Percentiles rank a stretch among this genome's conserved stretches.
Evolutionary conservation across 2,797 vertebrate species (phyloP).

Genomic region (Yasuhikotakia modesta): DNA sequence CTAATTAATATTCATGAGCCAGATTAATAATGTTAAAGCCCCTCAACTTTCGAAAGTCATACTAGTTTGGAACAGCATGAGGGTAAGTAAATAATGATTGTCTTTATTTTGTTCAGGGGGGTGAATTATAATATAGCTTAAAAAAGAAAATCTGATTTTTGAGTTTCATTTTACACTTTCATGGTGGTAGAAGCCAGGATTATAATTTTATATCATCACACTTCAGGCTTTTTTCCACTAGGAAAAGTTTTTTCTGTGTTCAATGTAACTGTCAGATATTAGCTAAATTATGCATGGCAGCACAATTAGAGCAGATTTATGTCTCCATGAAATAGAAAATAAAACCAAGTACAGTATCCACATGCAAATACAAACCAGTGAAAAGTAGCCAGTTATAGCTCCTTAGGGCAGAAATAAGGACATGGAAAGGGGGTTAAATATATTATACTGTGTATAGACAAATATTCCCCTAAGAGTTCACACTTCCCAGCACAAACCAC

Average conservation of each 20-base stretch:
- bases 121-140: background rate
- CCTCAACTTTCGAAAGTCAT: too few relatives aligned
- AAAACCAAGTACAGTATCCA: conserved; percentile 6
- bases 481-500: background rate
- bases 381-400: conserved; percentile 22
- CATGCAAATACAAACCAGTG: conserved; percentile 16
- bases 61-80: too few relatives aligned
- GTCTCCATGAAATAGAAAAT: conserved; percentile 11
- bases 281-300: conserved; percentile 34
- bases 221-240: conserved; percentile 4
- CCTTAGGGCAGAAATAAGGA: background rate
- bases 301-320: conserved; percentile 30
- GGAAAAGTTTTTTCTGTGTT: conserved; percentile 17
- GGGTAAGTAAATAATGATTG: too few relatives aligned
- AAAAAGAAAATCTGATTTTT: background rate
- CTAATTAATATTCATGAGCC: too few relatives aligned
- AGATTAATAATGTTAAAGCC: too few relatives aligned
- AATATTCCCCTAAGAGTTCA: conserved; percentile 13
- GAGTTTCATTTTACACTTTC: conserved; percentile 5
- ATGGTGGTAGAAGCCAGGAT: background rate
- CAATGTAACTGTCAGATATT: conserved; percentile 10
- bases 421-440: background rate
- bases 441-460: background rate
- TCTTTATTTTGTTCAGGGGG: background rate
- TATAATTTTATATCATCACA: conserved; percentile 15